A percentile compares a stretch with the other conserved stretches of the same genome.
Conservation (phyloP, 2,888 invertebrate species). For the Drosophila kuntzei region DNA sequence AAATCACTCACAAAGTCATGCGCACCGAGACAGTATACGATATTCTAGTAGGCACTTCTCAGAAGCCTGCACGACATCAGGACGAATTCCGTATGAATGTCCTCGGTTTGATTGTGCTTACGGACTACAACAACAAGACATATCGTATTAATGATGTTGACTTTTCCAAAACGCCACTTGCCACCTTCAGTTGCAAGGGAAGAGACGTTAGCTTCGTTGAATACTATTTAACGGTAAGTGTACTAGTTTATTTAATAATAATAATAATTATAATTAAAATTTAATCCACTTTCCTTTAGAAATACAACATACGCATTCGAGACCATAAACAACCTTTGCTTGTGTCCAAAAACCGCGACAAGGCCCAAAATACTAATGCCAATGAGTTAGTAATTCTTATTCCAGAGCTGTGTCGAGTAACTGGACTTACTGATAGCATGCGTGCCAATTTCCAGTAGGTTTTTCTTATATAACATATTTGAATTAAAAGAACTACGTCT, state of each 20-base stretch:
- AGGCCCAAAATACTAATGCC: constrained; percentile 89
- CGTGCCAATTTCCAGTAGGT: constrained; percentile 88
- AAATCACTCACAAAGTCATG: constrained; percentile 94
- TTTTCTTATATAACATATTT: no score
- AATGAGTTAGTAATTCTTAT: constrained; percentile 89
- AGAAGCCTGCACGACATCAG: constrained; percentile 86
- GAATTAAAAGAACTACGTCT: no score
- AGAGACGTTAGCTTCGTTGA: constrained; percentile 88
- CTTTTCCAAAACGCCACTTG: constrained; percentile 87
- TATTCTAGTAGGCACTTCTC: constrained; percentile 87
- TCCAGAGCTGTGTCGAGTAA: constrained; percentile 94
- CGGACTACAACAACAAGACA: constrained; percentile 90
- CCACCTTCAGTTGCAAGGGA: constrained; percentile 88
- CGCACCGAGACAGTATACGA: constrained; percentile 91
- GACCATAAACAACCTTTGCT: constrained; percentile 92
- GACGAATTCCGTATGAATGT: constrained; percentile 87
- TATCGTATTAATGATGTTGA: constrained; percentile 90
- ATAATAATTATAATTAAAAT: not conserved
- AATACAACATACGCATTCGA: constrained; percentile 89
- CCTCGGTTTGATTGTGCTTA: constrained; percentile 87
- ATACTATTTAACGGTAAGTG: constrained; percentile 88
- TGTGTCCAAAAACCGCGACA: constrained; percentile 89
- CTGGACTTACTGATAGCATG: constrained; percentile 92
- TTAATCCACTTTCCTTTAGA: constrained; percentile 83
- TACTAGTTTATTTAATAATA: not conserved